Evolutionary conservation across 2,888 invertebrate genomes (phyloP), one percentile per base, ranked within the genome.

Genomic region (Drosophila subsilvestris): DNA sequence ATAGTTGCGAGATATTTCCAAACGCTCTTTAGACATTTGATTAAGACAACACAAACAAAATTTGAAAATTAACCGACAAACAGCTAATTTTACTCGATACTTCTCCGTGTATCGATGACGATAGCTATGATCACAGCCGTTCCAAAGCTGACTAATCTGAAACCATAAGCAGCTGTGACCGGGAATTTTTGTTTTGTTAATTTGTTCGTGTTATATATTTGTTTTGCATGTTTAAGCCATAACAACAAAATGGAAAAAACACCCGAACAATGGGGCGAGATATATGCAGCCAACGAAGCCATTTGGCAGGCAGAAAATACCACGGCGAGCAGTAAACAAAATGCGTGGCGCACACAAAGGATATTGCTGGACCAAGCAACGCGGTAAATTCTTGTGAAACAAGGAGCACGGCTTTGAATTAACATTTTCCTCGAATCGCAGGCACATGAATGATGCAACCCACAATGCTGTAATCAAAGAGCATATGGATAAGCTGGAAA

Each of bases 331-430:
- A 48, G 59, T 0, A 74, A 70, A 47, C 60, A 65, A 20, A 66
- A 75, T 14, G 80, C 78, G 4, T 89, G 90, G 89, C 82, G 89
- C 0, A 29, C 63, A 1, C 87, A 88, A 44, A 63, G 69, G 3
- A 4, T 86, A 17, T 5, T 89, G 6, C 47, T 89, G n/a, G 66
- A 66, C 0, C 71, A 85, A 1, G 60, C 75, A 27, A 62, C 76
- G 1, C 49, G 66, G 90, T 85, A 59, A 50, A 14, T 32, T 5
- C 12, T 14, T 2, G 5, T 32, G 4, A 12, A 14, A 49, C 43
- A 20, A 18, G 9, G 0, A 5, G 6, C 1, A 5, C n/a, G 12
- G 3, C 8, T 4, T 5, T 53, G 6, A 10, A 6, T 4, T 22
- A 3, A 7, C 25, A 42, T 12, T n/a, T 37, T 37, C 8, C 8